Percentiles rank a stretch among this genome's conserved stretches.
Conservation (phyloP, 2,888 invertebrate species). For the Drosophila atripex region DNA sequence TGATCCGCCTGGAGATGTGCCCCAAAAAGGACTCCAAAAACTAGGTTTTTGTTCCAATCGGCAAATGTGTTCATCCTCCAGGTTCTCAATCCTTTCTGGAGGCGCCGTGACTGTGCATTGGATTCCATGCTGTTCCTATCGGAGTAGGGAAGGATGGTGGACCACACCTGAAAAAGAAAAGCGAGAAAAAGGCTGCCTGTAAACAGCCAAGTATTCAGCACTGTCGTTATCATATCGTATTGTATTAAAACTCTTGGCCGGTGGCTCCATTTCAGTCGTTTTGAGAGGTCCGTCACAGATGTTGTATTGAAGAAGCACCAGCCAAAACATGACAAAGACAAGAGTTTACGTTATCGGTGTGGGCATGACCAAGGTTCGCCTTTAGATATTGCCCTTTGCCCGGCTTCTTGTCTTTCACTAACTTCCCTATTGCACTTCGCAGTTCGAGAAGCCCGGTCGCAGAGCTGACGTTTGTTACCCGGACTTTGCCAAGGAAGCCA, state of each 20-base stretch:
- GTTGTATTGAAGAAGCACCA: slow-evolving; percentile 2
- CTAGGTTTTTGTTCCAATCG: too few relatives aligned
- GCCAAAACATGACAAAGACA: slow-evolving; percentile 76
- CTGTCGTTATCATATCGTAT: slow-evolving; percentile 21
- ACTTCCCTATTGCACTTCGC: slow-evolving; percentile 69
- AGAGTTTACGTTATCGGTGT: slow-evolving; percentile 96
- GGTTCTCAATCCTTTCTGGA: too few relatives aligned
- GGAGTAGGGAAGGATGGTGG: too few relatives aligned
- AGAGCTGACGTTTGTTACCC: slow-evolving; percentile 95
- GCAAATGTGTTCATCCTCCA: too few relatives aligned
- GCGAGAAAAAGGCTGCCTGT: background rate
- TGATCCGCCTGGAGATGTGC: too few relatives aligned
- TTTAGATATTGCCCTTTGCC: slow-evolving; percentile 51
- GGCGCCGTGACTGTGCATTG: too few relatives aligned
- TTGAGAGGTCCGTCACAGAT: slow-evolving; percentile 14
- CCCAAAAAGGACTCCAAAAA: too few relatives aligned
- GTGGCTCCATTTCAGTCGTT: slow-evolving; percentile 14
- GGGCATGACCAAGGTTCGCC: slow-evolving; percentile 95
- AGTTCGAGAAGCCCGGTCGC: slow-evolving; percentile 97
- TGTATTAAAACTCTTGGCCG: slow-evolving; percentile 1
- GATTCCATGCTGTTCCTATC: too few relatives aligned
- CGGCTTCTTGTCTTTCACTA: background rate
- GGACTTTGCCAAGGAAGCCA: slow-evolving; percentile 96
- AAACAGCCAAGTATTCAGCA: background rate
- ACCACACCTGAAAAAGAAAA: too few relatives aligned